phyloP scores from a whole-genome alignment of 1,140 invertebrate genomes.

The Drosophila funebris region DNA sequence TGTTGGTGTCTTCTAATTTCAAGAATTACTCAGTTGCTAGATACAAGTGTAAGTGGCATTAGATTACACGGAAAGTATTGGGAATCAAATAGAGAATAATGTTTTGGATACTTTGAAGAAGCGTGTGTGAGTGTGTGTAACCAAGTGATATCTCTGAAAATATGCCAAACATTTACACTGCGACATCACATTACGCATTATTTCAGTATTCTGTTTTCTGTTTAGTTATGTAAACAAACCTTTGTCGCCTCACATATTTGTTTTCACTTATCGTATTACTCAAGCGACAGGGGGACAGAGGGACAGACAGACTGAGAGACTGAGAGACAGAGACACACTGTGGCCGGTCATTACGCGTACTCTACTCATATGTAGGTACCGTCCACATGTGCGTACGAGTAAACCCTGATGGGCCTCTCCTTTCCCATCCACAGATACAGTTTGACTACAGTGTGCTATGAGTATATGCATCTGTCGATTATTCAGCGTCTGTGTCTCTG shows the following conservation, averaged over 20 bases:
- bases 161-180: constrained; percentile 37
- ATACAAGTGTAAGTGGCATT: constrained; percentile 19
- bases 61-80: constrained; percentile 27
- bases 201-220: constrained; percentile 41
- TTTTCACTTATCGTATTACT: constrained; percentile 75
- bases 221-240: constrained; percentile 72
- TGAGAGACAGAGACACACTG: neutral
- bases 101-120: constrained; percentile 8
- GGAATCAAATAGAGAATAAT: constrained; percentile 25
- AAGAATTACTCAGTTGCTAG: constrained; percentile 10
- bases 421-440: too few relatives aligned
- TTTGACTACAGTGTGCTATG: neutral
- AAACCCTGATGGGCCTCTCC: too few relatives aligned
- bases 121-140: neutral
- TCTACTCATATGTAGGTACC: neutral
- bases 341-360: constrained; percentile 29
- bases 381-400: neutral
- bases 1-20: constrained; percentile 1
- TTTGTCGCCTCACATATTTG: constrained; percentile 73
- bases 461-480: constrained; percentile 68
- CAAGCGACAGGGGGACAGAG: constrained; percentile 17
- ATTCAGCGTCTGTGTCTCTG: constrained; percentile 32
- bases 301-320: neutral
- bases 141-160: constrained; percentile 29
- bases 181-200: constrained; percentile 54